phyloP scores from a whole-genome alignment of 2,888 invertebrate species.

The Troglohyphantes excavatus region DNA sequence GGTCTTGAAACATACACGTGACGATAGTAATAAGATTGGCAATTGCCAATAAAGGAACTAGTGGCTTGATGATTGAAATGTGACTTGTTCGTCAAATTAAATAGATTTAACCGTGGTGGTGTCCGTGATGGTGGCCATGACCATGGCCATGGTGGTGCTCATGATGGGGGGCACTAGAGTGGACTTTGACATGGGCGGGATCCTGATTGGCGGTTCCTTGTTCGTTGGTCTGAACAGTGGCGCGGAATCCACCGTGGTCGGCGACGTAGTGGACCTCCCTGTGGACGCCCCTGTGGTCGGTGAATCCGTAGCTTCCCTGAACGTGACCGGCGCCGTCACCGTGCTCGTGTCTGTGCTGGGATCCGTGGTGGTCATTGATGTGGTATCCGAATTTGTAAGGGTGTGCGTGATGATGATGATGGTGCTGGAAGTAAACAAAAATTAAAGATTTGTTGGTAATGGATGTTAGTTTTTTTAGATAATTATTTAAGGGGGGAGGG shows the following conservation, averaged over 20 bases:
- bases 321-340: not conserved
- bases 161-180: not conserved
- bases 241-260: not conserved
- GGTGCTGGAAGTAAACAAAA: not conserved
- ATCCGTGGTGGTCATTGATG: not conserved
- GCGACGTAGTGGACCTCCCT: not conserved
- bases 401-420: not conserved
- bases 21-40: no score
- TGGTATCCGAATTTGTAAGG: not conserved
- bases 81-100: no score
- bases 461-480: no score
- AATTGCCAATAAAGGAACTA: no score
- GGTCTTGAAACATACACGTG: no score
- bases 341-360: not conserved
- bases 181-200: not conserved
- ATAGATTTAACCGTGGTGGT: not conserved
- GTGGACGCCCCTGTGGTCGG: conserved; percentile 1
- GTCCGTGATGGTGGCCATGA: not conserved
- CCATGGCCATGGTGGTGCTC: not conserved
- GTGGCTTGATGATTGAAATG: no score
- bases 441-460: no score
- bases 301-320: conserved; percentile 15
- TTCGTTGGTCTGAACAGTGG: conserved; percentile 15
- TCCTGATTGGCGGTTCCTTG: not conserved
- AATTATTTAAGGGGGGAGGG: no score